Conservation (phyloP, 2,113 vertebrate genomes). For the Riparia riparia region DNA sequence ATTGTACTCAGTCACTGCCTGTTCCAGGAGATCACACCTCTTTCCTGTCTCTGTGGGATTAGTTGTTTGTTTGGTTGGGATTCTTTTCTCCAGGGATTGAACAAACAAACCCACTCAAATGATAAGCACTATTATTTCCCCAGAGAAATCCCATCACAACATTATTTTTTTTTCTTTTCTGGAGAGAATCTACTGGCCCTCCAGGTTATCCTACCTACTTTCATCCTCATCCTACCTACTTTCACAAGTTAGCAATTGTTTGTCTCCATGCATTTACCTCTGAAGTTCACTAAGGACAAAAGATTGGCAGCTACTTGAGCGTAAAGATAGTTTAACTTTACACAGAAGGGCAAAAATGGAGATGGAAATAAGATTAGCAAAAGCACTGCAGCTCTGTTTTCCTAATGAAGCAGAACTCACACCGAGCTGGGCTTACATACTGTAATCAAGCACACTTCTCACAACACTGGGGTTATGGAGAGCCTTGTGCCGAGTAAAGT, state of each 20-base stretch:
- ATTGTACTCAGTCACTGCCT: not conserved
- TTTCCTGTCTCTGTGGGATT: not conserved
- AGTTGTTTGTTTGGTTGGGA: not conserved
- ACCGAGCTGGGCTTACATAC: constrained; percentile 51
- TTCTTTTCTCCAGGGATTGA: not conserved
- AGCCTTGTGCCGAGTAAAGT: constrained; percentile 64
- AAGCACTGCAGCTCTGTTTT: constrained; percentile 63
- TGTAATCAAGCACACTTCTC: constrained; percentile 73
- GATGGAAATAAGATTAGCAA: constrained; percentile 40
- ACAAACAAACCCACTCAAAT: not conserved
- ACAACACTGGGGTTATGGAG: constrained; percentile 68
- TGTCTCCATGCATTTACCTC: not conserved
- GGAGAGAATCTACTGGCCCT: not conserved
- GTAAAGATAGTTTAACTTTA: constrained; percentile 4
- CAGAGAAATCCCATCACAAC: not conserved
- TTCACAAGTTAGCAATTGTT: not conserved
- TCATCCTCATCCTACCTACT: not conserved
- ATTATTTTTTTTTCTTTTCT: not conserved
- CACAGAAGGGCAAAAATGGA: not conserved
- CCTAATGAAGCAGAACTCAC: constrained; percentile 74
- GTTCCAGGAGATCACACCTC: not conserved
- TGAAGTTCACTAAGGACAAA: not conserved
- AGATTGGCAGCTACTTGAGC: not conserved
- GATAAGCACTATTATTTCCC: not conserved
- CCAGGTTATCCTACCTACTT: not conserved